phyloP scores from a whole-genome alignment of 2,113 vertebrate species.

The Nyctibius bracteatus region DNA sequence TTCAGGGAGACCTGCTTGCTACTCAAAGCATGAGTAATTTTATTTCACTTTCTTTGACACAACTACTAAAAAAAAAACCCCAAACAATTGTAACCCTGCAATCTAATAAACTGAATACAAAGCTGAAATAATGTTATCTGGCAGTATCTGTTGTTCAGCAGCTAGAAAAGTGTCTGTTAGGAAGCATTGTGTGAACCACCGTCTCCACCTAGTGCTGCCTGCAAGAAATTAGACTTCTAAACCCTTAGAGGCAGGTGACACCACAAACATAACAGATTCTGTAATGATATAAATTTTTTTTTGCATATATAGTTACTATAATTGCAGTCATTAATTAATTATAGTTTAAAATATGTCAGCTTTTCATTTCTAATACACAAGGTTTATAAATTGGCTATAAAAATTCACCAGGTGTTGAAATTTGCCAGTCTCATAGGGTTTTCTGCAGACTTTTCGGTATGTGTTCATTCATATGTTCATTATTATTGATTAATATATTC shows the following conservation, averaged over 20 bases:
- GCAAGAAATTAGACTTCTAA: not conserved
- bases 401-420: slow-evolving; percentile 1
- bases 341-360: not conserved
- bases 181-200: slow-evolving; percentile 53
- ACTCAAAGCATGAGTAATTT: not conserved
- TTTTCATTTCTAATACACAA: slow-evolving; percentile 4
- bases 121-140: not conserved
- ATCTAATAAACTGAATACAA: not conserved
- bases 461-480: not conserved
- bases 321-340: not conserved
- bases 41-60: slow-evolving; percentile 8
- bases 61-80: not conserved
- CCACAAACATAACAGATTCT: not conserved
- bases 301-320: not conserved
- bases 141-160: not conserved
- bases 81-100: not conserved
- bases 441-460: not conserved
- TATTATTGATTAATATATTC: not conserved
- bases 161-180: not conserved
- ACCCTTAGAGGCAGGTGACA: not conserved
- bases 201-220: slow-evolving; percentile 80
- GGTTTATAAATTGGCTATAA: slow-evolving; percentile 6
- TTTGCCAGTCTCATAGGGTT: not conserved
- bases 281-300: not conserved
- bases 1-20: not conserved